Conservation (phyloP, 2,888 invertebrate species). For the Epsilonema sp. region DNA sequence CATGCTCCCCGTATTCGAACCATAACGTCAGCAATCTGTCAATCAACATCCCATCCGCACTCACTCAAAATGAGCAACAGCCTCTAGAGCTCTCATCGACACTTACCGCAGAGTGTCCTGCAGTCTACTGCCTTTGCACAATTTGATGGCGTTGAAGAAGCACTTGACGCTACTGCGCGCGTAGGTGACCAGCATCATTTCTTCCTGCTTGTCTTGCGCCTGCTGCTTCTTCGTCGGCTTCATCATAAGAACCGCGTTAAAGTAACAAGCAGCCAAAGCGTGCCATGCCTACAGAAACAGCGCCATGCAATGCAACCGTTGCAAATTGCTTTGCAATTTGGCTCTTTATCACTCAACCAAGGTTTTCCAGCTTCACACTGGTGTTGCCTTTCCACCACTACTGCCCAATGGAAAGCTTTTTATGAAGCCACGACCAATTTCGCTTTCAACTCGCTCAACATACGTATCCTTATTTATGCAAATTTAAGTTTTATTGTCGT, state of each 20-base stretch:
- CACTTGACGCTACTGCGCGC: constrained; percentile 75
- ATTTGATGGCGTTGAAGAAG: constrained; percentile 78
- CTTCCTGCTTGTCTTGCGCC: constrained; percentile 27
- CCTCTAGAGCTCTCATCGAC: too few species aligned
- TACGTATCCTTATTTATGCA: too few species aligned
- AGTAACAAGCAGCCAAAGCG: constrained; percentile 91
- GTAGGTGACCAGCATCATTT: constrained; percentile 40
- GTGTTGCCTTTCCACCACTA: too few species aligned
- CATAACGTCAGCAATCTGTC: constrained; percentile 63
- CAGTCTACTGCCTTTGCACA: constrained; percentile 60
- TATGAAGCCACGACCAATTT: too few species aligned
- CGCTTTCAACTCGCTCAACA: too few species aligned
- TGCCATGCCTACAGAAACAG: constrained; percentile 59
- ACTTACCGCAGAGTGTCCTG: constrained; percentile 59
- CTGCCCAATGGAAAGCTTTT: not conserved
- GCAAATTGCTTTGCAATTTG: too few species aligned
- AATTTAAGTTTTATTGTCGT: too few species aligned
- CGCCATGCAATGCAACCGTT: too few species aligned
- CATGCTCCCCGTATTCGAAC: constrained; percentile 89
- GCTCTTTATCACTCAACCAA: too few species aligned
- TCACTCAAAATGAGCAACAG: not conserved
- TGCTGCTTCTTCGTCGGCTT: constrained; percentile 39
- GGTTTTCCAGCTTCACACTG: too few species aligned
- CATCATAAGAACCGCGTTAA: constrained; percentile 53
- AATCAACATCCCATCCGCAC: not conserved